Evolutionary conservation across 2,113 vertebrate species (phyloP), one percentile per base, ranked within the genome.

Genomic region (Clarias gariepinus): DNA sequence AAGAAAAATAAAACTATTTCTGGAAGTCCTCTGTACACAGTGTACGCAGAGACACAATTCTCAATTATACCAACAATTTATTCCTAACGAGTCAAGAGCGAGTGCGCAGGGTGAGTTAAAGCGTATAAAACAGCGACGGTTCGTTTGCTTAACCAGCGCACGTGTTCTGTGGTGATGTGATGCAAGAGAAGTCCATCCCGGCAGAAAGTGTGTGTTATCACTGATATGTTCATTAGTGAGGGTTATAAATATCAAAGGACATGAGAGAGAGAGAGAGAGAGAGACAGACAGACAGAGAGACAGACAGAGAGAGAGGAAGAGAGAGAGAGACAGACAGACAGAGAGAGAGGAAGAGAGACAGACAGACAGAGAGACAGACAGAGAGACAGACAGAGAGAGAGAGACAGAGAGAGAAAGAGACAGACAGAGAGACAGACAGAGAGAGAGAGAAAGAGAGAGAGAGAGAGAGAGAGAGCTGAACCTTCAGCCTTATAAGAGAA

Each of bases 311-410:
- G 12, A n/a, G 30, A 84, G 13, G n/a, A n/a, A 47, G 3, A 81
- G 77, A 81, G 28, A 28, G 28, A 57, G 0, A 41, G 64, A 81
- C 13, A 28, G 28, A 80, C 6, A 57, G 74, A 78, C 16, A 81
- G 47, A 68, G 1, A n/a, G 52, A 47, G 3, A 81, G 77, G 71
- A 21, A 28, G 28, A 57, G 0, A 41, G 64, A 81, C 13, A 28
- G 28, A 80, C 6, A 57, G 74, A 78, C 16, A 66, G 60, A n/a
- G 10, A 79, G 83, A 61, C 3, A 18, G 47, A 78, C 1, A 18
- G 84, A 66, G 25, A 74, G n/a, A n/a, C n/a, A n/a, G n/a, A n/a
- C n/a, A n/a, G n/a, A n/a, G 77, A 71, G 7, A 81, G 47, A 68
- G 1, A n/a, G 52, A 47, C 1, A 81, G 77, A 81, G 28, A 28